Evolutionary conservation across 2,888 invertebrate species (phyloP), one percentile per base, ranked within the genome.

Genomic region (Acheta domesticus): DNA sequence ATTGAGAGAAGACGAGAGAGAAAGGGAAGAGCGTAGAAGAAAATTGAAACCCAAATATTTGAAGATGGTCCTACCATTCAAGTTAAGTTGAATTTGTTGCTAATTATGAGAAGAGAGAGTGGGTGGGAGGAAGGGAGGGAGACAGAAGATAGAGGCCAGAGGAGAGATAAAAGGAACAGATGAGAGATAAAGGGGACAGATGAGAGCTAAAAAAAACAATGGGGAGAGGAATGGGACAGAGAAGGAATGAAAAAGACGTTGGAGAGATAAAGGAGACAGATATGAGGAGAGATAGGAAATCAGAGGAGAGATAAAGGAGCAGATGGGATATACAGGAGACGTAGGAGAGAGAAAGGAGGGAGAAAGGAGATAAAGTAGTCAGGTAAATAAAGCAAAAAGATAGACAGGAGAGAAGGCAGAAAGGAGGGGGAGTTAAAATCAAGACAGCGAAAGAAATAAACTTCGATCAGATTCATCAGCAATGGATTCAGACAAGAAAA

Each of bases 61-160:
- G 36, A 36, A 5, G 5, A 36, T 5, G 36, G 36, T 5, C 5
- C 36, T 36, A 8, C 5, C 5, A 36, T 36, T 36, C 5, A 36
- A 36, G 5, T 36, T 0, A 36, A 36, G 36, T 36, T 36, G 36
- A 36, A 36, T 36, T 36, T 36, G 5, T 36, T 5, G 36, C 5
- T 36, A 62, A 74, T 50, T 36, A 77, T 49, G 74, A 76, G 77
- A 74, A 76, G 20, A 77, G 49, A 77, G 74, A 73, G 74, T 36
- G 21, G 50, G 20, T 48, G 75, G 74, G 75, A 76, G 79, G 49
- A 23, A 48, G 49, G 76, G 76, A 80, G 62, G 78, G 75, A 80
- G 73, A 79, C n/a, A 50, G 80, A 49, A 77, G 48, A 74, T 49
- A 78, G 20, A 50, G 62, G 5, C 23, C 62, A 62, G 62, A 62